phyloP scores from a whole-genome alignment of 2,797 vertebrate species.

The Hippocampus kuda region DNA sequence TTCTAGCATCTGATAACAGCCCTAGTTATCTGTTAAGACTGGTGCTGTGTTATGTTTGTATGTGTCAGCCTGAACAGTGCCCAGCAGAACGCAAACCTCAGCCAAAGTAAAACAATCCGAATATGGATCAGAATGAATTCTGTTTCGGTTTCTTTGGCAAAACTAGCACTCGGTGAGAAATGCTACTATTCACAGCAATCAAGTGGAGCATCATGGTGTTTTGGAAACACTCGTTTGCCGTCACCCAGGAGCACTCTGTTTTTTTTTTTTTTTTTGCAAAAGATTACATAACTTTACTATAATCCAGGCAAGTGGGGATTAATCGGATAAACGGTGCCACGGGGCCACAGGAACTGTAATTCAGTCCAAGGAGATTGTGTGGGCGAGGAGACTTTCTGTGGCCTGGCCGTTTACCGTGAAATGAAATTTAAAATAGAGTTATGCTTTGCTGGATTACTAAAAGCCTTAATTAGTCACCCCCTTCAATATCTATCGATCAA shows the following conservation, averaged over 20 bases:
- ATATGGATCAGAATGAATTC: background rate
- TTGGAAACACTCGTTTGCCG: background rate
- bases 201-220: background rate
- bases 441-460: background rate
- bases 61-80: too few species aligned
- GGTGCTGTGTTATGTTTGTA: too few species aligned
- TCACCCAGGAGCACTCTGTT: constrained; percentile 11
- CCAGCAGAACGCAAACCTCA: too few species aligned
- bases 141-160: background rate
- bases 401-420: constrained; percentile 42
- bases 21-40: too few species aligned
- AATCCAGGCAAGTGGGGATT: constrained; percentile 36
- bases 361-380: constrained; percentile 34
- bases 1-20: too few species aligned
- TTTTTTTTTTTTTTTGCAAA: constrained; percentile 16
- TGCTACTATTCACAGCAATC: background rate
- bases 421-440: constrained; percentile 33
- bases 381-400: constrained; percentile 5
- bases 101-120: too few species aligned
- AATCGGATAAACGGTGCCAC: constrained; percentile 42
- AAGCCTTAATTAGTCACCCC: background rate
- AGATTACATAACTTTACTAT: constrained; percentile 45
- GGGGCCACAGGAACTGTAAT: constrained; percentile 37
- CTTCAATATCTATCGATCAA: too few species aligned
- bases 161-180: background rate